These are phyloP conservation scores for Pipistrellus pygmaeus DNA, from an alignment of 2,797 vertebrate genomes.

Conservation along the genomic window DNA sequence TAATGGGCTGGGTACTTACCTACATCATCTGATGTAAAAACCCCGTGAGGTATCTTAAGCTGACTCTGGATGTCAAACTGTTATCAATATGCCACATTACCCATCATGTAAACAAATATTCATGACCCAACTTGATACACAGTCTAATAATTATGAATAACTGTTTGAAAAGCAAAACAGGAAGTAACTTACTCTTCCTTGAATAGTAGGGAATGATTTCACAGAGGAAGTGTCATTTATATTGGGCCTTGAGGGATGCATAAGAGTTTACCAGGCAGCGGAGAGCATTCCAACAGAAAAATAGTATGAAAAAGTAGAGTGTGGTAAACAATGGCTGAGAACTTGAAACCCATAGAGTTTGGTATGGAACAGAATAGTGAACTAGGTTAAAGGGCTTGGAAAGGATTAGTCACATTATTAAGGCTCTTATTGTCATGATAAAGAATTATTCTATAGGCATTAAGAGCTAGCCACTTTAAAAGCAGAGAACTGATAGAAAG, in stretches of 20 bases:
- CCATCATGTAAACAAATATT: neutral
- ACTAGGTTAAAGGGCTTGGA: neutral
- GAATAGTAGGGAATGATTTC: neutral
- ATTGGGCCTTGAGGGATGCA: neutral
- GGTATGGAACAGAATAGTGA: neutral
- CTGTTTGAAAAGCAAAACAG: neutral
- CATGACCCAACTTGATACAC: neutral
- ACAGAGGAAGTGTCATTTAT: neutral
- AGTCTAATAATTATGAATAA: slow-evolving; percentile 15
- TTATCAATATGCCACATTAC: neutral
- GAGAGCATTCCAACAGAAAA: neutral
- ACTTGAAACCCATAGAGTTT: neutral
- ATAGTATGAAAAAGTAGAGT: neutral
- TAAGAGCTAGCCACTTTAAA: neutral
- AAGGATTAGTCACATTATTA: neutral
- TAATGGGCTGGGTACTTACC: neutral
- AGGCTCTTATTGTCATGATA: neutral
- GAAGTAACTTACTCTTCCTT: neutral
- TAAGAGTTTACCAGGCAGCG: neutral
- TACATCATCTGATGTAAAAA: neutral
- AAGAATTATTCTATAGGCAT: neutral
- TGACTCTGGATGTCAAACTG: neutral
- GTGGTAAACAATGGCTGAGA: neutral
- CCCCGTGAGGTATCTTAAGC: neutral
- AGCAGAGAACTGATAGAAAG: neutral